Conservation (phyloP, 2,113 vertebrate species). For the Lycocorax pyrrhopterus region DNA sequence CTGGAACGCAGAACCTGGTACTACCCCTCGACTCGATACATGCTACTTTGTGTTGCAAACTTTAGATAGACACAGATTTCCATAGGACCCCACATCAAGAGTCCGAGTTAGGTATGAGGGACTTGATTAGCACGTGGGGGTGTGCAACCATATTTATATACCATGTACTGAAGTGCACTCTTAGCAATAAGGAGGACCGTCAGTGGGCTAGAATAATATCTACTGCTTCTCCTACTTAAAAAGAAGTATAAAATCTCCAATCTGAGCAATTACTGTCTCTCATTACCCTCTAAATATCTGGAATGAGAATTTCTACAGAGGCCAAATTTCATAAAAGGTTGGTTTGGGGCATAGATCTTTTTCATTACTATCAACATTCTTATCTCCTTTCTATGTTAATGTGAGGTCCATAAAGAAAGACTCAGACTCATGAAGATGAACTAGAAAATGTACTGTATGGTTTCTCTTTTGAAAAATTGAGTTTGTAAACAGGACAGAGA, state of each 20-base stretch:
- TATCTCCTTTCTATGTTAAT: background rate
- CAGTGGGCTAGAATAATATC: background rate
- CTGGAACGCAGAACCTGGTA: background rate
- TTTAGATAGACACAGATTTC: background rate
- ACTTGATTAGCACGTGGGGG: background rate
- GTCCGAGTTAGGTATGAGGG: background rate
- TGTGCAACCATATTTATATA: background rate
- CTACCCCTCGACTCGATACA: background rate
- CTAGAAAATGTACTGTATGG: background rate
- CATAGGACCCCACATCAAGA: background rate
- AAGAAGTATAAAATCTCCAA: background rate
- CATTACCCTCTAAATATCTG: background rate
- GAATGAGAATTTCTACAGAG: background rate
- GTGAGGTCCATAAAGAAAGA: background rate
- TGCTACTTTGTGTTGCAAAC: background rate
- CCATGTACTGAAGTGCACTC: background rate
- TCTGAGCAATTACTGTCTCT: background rate
- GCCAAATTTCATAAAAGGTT: background rate
- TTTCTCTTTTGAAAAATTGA: background rate
- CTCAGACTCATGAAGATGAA: background rate
- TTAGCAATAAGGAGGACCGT: background rate
- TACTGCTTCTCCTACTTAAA: background rate
- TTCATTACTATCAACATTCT: background rate
- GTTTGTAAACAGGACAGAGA: background rate
- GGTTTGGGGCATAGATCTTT: background rate